Conservation (phyloP, 1,140 invertebrate genomes). For the Drosophila littoralis region DNA sequence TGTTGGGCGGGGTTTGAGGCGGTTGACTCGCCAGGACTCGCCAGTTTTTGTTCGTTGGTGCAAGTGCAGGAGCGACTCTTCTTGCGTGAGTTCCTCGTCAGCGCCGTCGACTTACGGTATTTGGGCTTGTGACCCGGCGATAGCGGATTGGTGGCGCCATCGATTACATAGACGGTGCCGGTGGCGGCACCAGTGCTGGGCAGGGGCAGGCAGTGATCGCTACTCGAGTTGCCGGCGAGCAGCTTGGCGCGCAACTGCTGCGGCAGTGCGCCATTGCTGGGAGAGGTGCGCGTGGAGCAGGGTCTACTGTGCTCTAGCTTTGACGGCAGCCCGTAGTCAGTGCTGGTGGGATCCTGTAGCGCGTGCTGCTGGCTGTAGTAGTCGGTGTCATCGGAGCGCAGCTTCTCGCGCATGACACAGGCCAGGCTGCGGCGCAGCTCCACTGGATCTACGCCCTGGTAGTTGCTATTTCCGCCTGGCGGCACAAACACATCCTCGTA, state of each 20-base stretch:
- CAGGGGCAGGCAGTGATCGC: constrained; percentile 54
- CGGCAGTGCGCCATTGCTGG: constrained; percentile 61
- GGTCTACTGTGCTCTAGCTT: constrained; percentile 17
- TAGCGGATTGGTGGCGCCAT: constrained; percentile 59
- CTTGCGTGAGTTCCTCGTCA: constrained; percentile 56
- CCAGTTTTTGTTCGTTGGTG: constrained; percentile 41
- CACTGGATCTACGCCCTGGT: constrained; percentile 58
- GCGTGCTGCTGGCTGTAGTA: constrained; percentile 35
- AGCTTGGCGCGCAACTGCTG: constrained; percentile 52
- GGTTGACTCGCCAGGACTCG: constrained; percentile 2
- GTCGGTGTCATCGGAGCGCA: constrained; percentile 75
- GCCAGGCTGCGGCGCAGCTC: constrained; percentile 66
- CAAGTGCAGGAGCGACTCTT: constrained; percentile 74
- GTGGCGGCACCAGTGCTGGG: constrained; percentile 12
- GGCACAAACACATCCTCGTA: constrained; percentile 80
- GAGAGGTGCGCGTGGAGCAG: constrained; percentile 59
- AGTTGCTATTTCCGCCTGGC: constrained; percentile 14
- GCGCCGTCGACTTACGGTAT: constrained; percentile 65
- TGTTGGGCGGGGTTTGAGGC: constrained; percentile 16
- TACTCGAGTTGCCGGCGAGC: constrained; percentile 49
- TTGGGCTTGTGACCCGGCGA: constrained; percentile 70
- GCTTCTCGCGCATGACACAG: constrained; percentile 70
- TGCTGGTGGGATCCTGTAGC: constrained; percentile 1
- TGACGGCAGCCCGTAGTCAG: neutral
- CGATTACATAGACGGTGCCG: constrained; percentile 68